These are phyloP conservation scores for Patagioenas fasciata DNA, from an alignment of 2,113 vertebrate species.

Conservation along the genomic window DNA sequence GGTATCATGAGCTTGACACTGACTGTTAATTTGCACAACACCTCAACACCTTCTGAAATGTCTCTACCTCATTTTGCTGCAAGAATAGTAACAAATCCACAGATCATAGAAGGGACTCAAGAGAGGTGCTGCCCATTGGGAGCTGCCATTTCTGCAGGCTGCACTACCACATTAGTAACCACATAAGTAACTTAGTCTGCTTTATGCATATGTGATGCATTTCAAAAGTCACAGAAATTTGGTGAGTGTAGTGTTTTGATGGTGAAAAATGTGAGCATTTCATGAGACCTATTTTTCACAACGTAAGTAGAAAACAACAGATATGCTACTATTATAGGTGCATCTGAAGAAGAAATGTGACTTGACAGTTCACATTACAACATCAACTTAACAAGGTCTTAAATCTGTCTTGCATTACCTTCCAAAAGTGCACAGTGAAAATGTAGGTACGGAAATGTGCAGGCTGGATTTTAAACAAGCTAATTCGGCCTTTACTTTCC, in stretches of 20 bases:
- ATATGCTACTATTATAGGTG: neutral
- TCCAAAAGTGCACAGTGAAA: neutral
- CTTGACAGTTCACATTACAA: neutral
- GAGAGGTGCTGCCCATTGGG: neutral
- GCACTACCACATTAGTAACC: too few species aligned
- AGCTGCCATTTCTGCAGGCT: neutral
- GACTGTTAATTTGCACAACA: neutral
- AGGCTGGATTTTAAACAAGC: neutral
- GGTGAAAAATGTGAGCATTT: neutral
- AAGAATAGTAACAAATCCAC: neutral
- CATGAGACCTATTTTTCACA: neutral
- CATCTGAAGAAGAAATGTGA: neutral
- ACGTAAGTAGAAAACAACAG: neutral
- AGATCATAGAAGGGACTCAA: neutral
- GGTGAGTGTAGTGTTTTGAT: neutral
- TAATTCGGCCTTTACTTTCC: neutral
- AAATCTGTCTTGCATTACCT: neutral
- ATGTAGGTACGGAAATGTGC: neutral
- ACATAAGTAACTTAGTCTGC: neutral
- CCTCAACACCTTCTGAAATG: rapidly evolving
- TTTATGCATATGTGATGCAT: neutral
- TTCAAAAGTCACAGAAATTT: neutral
- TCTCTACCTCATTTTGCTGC: neutral
- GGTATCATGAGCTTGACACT: neutral
- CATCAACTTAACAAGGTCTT: neutral